A percentile compares a stretch with the other conserved stretches of the same genome.
phyloP scores from a whole-genome alignment of 37 sponge, comb jelly and placozoan genomes.

The Theonella swinhoei region DNA sequence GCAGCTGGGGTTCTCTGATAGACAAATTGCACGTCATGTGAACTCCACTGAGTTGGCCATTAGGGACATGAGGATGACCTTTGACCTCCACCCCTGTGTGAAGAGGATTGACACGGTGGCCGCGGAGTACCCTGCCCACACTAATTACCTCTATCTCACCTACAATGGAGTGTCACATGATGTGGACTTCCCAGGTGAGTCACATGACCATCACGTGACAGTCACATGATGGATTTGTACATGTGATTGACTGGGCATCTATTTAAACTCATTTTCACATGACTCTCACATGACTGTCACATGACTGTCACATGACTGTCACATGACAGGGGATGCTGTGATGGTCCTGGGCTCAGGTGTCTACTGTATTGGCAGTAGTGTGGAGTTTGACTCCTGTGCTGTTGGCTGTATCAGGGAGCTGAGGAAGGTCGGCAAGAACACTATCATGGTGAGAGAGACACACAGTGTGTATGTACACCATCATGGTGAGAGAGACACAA shows the following conservation, averaged over 20 bases:
- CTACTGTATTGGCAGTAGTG: slow-evolving; percentile 96
- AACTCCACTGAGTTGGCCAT: slow-evolving; percentile 77
- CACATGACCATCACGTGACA: neutral
- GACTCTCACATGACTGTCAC: neutral
- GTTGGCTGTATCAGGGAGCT: slow-evolving; percentile 95
- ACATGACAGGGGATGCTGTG: slow-evolving; percentile 40
- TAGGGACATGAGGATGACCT: slow-evolving; percentile 57
- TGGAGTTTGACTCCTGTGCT: slow-evolving; percentile 99
- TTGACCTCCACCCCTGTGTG: slow-evolving; percentile 77
- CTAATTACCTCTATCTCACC: slow-evolving; percentile 98
- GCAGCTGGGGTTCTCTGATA: slow-evolving; percentile 93
- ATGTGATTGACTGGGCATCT: neutral
- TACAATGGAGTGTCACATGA: slow-evolving; percentile 92
- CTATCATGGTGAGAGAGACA: slow-evolving; percentile 46
- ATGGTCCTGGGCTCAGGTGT: slow-evolving; percentile 98
- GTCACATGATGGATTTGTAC: neutral
- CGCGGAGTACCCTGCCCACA: slow-evolving; percentile 96
- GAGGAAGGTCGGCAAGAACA: slow-evolving; percentile 64
- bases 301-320: neutral
- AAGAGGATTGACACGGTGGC: slow-evolving; percentile 99
- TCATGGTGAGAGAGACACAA: no score
- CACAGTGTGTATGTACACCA: no score
- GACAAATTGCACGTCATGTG: slow-evolving; percentile 88
- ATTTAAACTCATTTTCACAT: no score
- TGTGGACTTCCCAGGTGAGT: slow-evolving; percentile 70